phyloP scores from a whole-genome alignment of 2,888 invertebrate genomes.

The Xanthorhoe designata region DNA sequence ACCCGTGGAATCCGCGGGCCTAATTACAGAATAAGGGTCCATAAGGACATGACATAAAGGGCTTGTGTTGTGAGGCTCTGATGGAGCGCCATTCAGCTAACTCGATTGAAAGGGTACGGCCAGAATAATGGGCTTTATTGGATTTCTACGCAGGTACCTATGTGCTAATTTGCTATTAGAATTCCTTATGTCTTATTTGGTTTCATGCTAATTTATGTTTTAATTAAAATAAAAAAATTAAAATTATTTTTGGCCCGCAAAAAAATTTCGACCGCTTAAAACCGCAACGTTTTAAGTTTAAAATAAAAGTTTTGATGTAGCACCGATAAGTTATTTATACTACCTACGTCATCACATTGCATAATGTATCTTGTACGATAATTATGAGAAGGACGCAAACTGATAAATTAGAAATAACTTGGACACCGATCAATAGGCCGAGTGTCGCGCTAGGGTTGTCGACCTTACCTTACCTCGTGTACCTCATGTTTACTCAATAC shows the following conservation, averaged over 20 bases:
- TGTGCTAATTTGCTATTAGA: slow-evolving; percentile 54
- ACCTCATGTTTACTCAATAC: slow-evolving; percentile 67
- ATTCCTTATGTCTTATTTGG: background rate
- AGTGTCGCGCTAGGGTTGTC: slow-evolving; percentile 64
- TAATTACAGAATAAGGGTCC: slow-evolving; percentile 73
- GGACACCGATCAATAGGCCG: slow-evolving; percentile 66
- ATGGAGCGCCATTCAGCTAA: slow-evolving; percentile 74
- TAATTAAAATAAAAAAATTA: background rate
- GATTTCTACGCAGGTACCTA: slow-evolving; percentile 65
- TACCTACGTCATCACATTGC: background rate
- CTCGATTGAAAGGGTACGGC: slow-evolving; percentile 74
- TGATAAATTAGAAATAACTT: slow-evolving; percentile 69
- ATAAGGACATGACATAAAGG: slow-evolving; percentile 65
- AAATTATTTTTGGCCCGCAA: background rate
- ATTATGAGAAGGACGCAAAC: slow-evolving; percentile 46
- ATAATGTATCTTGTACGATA: background rate
- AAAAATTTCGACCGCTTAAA: slow-evolving; percentile 1
- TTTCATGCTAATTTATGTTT: background rate
- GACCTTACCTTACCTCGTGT: slow-evolving; percentile 74
- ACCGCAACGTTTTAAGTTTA: slow-evolving; percentile 24
- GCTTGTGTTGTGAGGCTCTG: slow-evolving; percentile 51
- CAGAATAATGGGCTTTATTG: slow-evolving; percentile 63
- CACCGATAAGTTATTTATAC: background rate
- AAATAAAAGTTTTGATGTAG: slow-evolving; percentile 8
- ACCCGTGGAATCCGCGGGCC: slow-evolving; percentile 64